These are phyloP conservation scores for Beaufortia kweichowensis DNA, from an alignment of 2,113 vertebrate species.

Conservation along the genomic window DNA sequence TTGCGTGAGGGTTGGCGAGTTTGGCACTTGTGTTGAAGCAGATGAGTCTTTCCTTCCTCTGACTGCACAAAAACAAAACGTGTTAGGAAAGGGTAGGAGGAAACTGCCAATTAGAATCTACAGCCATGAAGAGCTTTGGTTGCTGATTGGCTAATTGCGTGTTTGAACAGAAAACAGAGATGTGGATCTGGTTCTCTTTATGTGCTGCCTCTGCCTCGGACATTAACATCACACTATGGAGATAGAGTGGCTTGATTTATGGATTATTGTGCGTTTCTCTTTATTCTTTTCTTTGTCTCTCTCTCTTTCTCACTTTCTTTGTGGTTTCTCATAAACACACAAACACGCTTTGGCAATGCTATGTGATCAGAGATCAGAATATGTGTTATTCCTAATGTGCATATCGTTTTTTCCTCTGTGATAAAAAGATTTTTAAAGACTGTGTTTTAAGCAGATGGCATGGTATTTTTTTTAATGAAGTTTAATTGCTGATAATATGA, in stretches of 20 bases:
- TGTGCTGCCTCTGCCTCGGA: constrained; percentile 28
- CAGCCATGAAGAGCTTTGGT: constrained; percentile 1
- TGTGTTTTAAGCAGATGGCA: too few relatives aligned
- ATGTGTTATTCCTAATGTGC: too few relatives aligned
- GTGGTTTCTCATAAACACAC: constrained; percentile 19
- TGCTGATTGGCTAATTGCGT: constrained; percentile 54
- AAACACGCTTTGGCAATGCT: constrained; percentile 2
- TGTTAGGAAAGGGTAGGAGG: constrained; percentile 47
- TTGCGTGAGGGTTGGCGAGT: constrained; percentile 14
- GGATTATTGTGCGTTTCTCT: constrained; percentile 72
- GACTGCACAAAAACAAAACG: constrained; percentile 58
- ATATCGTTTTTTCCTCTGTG: too few relatives aligned
- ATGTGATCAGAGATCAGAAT: too few relatives aligned
- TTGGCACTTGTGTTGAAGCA: constrained; percentile 32
- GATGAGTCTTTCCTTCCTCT: constrained; percentile 43
- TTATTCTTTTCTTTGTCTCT: neutral
- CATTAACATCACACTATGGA: constrained; percentile 70
- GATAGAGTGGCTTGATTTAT: constrained; percentile 82
- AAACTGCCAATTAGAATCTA: constrained; percentile 55
- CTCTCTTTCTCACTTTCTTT: constrained; percentile 15
- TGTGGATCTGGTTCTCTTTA: constrained; percentile 34
- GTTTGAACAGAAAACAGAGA: constrained; percentile 25
- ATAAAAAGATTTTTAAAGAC: too few relatives aligned
- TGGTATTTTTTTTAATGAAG: too few relatives aligned
- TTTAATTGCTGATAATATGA: too few relatives aligned